Conservation (phyloP, 2,113 vertebrate genomes). For the Lathamus discolor region DNA sequence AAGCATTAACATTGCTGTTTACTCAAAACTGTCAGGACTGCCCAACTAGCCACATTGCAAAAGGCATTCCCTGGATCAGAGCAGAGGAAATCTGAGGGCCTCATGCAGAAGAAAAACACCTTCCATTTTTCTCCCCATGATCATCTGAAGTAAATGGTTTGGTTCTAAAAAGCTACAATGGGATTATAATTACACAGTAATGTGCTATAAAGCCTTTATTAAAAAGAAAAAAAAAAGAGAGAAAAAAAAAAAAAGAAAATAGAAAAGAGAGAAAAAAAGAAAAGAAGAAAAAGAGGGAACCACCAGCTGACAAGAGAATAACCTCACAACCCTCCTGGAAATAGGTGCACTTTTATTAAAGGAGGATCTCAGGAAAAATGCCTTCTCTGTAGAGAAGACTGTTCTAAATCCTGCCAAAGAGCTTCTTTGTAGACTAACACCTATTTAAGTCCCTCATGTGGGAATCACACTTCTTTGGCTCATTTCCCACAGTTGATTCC, state of each 20-base stretch:
- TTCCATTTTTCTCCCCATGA: neutral
- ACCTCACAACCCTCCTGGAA: neutral
- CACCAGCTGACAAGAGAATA: neutral
- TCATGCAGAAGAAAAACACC: neutral
- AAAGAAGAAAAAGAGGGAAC: neutral
- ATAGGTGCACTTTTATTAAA: neutral
- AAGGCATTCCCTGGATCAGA: neutral
- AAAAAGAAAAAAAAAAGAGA: neutral
- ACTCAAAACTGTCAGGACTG: neutral
- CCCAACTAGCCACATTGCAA: neutral
- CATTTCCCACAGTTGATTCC: slow-evolving; percentile 38
- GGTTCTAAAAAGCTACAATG: neutral
- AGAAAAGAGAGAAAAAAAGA: neutral
- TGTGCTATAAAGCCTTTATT: neutral
- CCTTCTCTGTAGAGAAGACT: neutral
- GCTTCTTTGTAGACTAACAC: slow-evolving; percentile 1
- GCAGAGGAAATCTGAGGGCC: neutral
- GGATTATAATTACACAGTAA: neutral
- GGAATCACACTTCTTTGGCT: slow-evolving; percentile 13
- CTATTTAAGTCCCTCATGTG: neutral
- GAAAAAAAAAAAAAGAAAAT: neutral
- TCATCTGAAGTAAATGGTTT: neutral
- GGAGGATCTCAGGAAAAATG: neutral
- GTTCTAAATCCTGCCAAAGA: neutral
- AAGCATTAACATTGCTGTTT: neutral